Conservation (phyloP, 2,113 vertebrate genomes). For the Sorex araneus region DNA sequence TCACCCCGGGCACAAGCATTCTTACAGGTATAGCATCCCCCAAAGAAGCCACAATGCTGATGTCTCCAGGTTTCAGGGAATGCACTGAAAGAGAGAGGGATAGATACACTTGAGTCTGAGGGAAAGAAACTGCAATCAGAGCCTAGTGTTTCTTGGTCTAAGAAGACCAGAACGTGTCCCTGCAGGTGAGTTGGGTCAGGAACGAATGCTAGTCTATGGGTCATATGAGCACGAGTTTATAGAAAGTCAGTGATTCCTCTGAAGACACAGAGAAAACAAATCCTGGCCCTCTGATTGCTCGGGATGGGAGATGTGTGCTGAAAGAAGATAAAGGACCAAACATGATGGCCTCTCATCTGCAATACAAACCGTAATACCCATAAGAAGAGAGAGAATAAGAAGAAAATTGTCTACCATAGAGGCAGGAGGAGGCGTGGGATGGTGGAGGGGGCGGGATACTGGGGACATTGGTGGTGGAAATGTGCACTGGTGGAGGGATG, state of each 20-base stretch:
- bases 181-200: accelerated
- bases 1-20: slow-evolving; percentile 26
- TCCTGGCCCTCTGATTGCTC: neutral
- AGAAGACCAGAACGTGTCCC: neutral
- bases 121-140: neutral
- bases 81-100: slow-evolving; percentile 91
- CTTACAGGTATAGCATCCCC: slow-evolving; percentile 97
- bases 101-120: neutral
- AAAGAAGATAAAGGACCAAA: no score
- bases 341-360: no score
- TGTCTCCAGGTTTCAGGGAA: slow-evolving; percentile 93
- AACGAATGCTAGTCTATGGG: neutral
- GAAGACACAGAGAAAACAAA: neutral
- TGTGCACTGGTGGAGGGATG: no score
- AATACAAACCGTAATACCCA: no score
- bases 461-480: no score
- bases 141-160: neutral
- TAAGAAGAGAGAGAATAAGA: no score
- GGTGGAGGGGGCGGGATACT: no score
- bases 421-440: no score
- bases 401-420: no score
- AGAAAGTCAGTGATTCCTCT: neutral
- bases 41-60: slow-evolving; percentile 94
- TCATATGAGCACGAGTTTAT: neutral
- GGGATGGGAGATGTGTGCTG: no score